These are phyloP conservation scores for Procambarus virginalis DNA, from an alignment of 1,140 invertebrate species.

Conservation along the genomic window DNA sequence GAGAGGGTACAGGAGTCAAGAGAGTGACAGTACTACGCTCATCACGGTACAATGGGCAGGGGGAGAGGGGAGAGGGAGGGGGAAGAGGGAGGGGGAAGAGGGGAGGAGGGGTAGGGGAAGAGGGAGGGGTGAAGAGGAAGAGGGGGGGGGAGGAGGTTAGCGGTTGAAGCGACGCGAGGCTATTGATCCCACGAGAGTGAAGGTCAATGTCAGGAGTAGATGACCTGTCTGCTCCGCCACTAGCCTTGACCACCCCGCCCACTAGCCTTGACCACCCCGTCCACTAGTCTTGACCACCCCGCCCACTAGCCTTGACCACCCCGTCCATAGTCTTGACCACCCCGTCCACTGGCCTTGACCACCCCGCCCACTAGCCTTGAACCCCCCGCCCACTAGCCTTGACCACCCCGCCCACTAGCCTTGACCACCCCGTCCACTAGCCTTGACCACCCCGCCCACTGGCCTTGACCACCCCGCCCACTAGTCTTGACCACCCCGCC, in stretches of 20 bases:
- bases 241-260: conserved; percentile 13
- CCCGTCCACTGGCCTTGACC: background rate
- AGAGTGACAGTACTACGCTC: no score
- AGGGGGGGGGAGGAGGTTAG: background rate
- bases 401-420: no score
- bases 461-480: no score
- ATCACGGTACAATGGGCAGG: background rate
- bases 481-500: no score
- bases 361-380: background rate
- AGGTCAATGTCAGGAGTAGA: conserved; percentile 53
- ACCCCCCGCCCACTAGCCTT: background rate
- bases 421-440: background rate
- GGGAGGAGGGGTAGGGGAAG: background rate
- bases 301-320: background rate
- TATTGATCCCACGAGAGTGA: conserved; percentile 37
- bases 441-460: no score
- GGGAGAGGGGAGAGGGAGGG: background rate
- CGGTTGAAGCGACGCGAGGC: background rate
- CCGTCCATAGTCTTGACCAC: background rate
- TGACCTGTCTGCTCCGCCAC: conserved; percentile 47
- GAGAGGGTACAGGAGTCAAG: background rate
- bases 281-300: background rate
- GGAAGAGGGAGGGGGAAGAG: background rate
- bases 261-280: background rate
- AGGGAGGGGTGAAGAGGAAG: background rate